phyloP scores from a whole-genome alignment of 2,888 invertebrate species.

The Agriopis leucophaearia region DNA sequence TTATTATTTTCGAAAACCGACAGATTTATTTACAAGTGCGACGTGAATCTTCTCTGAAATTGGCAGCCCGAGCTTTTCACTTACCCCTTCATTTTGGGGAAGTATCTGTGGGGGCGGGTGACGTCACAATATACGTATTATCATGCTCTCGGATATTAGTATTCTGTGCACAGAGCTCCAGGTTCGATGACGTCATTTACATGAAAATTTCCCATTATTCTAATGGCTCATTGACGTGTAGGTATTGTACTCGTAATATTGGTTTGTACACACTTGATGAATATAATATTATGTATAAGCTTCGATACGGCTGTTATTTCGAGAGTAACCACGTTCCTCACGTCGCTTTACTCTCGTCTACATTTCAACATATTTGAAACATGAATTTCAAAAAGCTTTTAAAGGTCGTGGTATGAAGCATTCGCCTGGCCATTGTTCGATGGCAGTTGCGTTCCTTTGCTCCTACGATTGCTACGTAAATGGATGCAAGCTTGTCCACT shows the following conservation, averaged over 20 bases:
- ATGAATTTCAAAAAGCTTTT: slow-evolving; percentile 44
- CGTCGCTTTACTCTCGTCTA: slow-evolving; percentile 15
- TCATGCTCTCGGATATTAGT: slow-evolving; percentile 42
- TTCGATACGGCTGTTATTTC: slow-evolving; percentile 19
- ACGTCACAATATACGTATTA: slow-evolving; percentile 59
- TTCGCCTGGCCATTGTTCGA: slow-evolving; percentile 56
- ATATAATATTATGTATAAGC: slow-evolving; percentile 44
- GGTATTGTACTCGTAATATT: slow-evolving; percentile 40
- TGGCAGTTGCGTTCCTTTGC: slow-evolving; percentile 59
- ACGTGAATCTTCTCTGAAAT: slow-evolving; percentile 38
- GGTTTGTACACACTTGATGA: slow-evolving; percentile 32
- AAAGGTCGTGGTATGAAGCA: slow-evolving; percentile 50
- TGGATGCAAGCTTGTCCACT: slow-evolving; percentile 56
- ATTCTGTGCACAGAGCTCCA: slow-evolving; percentile 47
- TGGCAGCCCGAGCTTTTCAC: slow-evolving; percentile 48
- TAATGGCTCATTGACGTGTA: slow-evolving; percentile 34
- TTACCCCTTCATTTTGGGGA: slow-evolving; percentile 46
- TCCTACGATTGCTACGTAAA: slow-evolving; percentile 58
- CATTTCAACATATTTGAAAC: slow-evolving; percentile 43
- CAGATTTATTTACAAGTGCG: slow-evolving; percentile 43
- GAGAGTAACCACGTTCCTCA: slow-evolving; percentile 9
- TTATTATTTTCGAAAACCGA: slow-evolving; percentile 32
- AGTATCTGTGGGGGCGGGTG: slow-evolving; percentile 55
- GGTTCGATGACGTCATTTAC: slow-evolving; percentile 49
- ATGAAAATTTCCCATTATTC: slow-evolving; percentile 37